A percentile compares a stretch with the other conserved stretches of the same genome.
Evolutionary conservation across 1,140 invertebrate species (phyloP).

Genomic region (Trachymyrmex cornetzi): DNA sequence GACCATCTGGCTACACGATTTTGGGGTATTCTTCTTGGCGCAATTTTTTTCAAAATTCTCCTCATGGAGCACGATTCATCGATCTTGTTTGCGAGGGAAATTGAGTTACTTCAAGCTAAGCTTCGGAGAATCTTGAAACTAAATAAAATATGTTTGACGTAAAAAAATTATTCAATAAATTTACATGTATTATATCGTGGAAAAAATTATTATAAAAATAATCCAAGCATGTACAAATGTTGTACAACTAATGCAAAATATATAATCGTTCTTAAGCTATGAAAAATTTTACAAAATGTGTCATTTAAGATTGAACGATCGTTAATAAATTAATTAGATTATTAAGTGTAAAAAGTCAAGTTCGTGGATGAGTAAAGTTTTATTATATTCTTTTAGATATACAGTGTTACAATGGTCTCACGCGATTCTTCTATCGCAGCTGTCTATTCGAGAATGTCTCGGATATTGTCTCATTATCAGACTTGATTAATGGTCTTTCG

Average conservation of each 20-base stretch:
- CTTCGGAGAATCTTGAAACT: constrained; percentile 29
- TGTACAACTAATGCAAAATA: not conserved
- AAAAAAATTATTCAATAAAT: not conserved
- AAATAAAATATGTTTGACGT: constrained; percentile 6
- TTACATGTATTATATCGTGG: not conserved
- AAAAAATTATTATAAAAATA: constrained; percentile 23
- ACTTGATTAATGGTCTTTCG: constrained; percentile 55
- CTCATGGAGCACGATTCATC: constrained; percentile 62
- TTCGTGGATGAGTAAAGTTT: not conserved
- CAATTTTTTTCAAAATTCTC: constrained; percentile 51
- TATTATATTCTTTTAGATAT: not conserved
- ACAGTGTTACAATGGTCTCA: constrained; percentile 8
- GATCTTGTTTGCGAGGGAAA: not conserved
- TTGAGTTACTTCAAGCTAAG: constrained; percentile 7
- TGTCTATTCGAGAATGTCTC: constrained; percentile 41
- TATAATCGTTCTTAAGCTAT: not conserved
- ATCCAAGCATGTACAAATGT: not conserved
- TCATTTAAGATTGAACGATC: not conserved
- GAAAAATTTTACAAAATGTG: not conserved
- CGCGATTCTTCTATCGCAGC: constrained; percentile 13
- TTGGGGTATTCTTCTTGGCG: constrained; percentile 65
- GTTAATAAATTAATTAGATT: not conserved
- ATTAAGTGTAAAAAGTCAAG: not conserved
- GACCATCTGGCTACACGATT: constrained; percentile 67
- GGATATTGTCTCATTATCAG: constrained; percentile 58